phyloP scores from a whole-genome alignment of 2,888 invertebrate genomes.

The Cactoblastis cactorum region DNA sequence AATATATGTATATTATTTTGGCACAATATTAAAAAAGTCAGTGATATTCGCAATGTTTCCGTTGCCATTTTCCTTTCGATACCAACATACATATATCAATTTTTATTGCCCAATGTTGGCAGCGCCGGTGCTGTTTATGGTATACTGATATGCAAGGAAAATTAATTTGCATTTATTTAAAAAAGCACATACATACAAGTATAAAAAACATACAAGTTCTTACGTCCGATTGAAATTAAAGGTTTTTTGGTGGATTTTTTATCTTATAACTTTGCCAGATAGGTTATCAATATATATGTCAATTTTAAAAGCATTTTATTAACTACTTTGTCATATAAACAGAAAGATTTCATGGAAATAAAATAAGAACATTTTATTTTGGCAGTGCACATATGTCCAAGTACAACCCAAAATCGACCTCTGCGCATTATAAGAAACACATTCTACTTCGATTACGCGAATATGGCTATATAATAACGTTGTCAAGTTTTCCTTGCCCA shows the following conservation, averaged over 20 bases:
- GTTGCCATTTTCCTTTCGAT: slow-evolving; percentile 2
- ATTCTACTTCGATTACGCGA: not conserved
- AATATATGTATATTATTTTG: too few relatives aligned
- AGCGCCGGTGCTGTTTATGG: slow-evolving; percentile 6
- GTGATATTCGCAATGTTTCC: not conserved
- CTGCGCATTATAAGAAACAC: not conserved
- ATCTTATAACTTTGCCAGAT: too few relatives aligned
- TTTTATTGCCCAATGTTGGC: slow-evolving; percentile 10
- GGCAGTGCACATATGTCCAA: too few relatives aligned
- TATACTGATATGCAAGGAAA: not conserved
- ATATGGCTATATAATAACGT: slow-evolving; percentile 3
- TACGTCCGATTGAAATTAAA: too few relatives aligned
- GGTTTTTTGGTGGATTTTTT: too few relatives aligned
- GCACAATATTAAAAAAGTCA: not conserved
- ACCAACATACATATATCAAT: slow-evolving; percentile 9
- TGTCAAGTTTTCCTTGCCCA: slow-evolving; percentile 1
- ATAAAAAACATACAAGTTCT: too few relatives aligned
- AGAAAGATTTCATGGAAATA: too few relatives aligned
- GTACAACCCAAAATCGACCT: not conserved
- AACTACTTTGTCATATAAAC: too few relatives aligned
- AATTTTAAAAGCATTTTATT: too few relatives aligned
- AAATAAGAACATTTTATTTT: not conserved
- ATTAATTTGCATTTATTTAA: not conserved
- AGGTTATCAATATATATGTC: too few relatives aligned
- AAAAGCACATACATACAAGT: not conserved